Conservation (phyloP, 2,113 vertebrate genomes). For the Hassar affinis region DNA sequence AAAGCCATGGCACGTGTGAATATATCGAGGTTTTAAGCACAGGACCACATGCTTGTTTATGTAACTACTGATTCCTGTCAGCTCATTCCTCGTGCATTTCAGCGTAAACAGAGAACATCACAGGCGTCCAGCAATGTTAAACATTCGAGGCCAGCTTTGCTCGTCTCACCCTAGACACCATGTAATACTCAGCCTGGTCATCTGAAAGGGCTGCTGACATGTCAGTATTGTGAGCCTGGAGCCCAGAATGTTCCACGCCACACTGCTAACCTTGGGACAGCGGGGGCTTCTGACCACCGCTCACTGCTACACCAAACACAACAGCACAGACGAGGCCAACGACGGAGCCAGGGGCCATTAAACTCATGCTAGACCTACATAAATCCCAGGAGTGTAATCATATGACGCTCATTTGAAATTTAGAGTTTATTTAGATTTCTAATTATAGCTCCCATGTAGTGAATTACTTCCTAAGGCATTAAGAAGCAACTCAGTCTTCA, state of each 20-base stretch:
- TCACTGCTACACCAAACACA: conserved; percentile 36
- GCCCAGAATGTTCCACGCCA: conserved; percentile 75
- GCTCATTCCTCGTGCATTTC: too few relatives aligned
- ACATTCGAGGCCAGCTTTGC: conserved; percentile 58
- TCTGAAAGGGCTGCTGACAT: conserved; percentile 78
- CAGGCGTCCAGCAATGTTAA: not conserved
- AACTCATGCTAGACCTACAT: not conserved
- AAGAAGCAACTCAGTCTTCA: not conserved
- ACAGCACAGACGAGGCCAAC: not conserved
- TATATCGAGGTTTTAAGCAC: not conserved
- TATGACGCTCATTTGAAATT: not conserved
- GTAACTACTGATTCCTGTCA: not conserved
- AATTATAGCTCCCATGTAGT: not conserved
- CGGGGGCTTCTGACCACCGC: conserved; percentile 51
- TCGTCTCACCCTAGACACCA: conserved; percentile 64
- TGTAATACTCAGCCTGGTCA: conserved; percentile 75
- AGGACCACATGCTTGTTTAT: too few relatives aligned
- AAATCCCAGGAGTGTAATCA: not conserved
- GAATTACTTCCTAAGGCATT: not conserved
- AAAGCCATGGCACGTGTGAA: not conserved
- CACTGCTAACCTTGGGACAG: conserved; percentile 65
- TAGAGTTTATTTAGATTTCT: not conserved
- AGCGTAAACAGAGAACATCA: not conserved
- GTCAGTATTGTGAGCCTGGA: conserved; percentile 74
- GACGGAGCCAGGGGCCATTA: not conserved